Base-by-base conservation (phyloP, 2,888 invertebrate species). In the Melipona bicolor region DNA sequence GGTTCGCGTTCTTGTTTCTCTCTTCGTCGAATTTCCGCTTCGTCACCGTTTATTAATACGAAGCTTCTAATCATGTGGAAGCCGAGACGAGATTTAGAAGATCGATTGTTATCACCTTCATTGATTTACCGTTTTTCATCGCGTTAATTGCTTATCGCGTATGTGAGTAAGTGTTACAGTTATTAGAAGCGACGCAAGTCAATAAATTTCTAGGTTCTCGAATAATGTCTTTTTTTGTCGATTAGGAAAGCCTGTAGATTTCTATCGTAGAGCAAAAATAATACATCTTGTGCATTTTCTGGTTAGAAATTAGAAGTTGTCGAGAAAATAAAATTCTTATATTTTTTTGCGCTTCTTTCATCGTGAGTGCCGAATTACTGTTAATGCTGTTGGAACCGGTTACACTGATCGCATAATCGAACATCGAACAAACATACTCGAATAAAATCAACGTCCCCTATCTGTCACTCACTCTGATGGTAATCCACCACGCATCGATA, bases 391-490 rank as follows among this genome's bases (percentile, higher is more conserved):
- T 49, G 49, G 2, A 68, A 50, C 56, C 15, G 27, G 27, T 59
- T 59, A 32, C 59, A 32, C 75, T 50, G 75, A 76, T 68, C 75
- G 68, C 59, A 76, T 76, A 68, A 68, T 50, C 32, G 68, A 49
- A 59, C 27, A 49, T 68, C 68, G 59, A 49, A 32, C n/a, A 32
- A 76, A 76, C 49, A 49, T 59, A 32, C 68, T 59, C 32, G 59
- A 76, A 76, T 68, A 68, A 68, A 68, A 68, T 76, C 11, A 49
- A 56, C 49, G 49, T 49, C 43, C 13, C 3, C 1, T 32, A 4
- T 32, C 68, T n/a, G 68, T 49, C 75, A 68, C 27, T 76, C 68
- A 59, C 50, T 59, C 36, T 21, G 21, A 27, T n/a, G 49, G 52
- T 43, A 56, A 49, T 5, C 68, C 49, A 50, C 24, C 54, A 27